phyloP scores from a whole-genome alignment of 53 echinoderm and acorn worm genomes.

The Antedon mediterranea region DNA sequence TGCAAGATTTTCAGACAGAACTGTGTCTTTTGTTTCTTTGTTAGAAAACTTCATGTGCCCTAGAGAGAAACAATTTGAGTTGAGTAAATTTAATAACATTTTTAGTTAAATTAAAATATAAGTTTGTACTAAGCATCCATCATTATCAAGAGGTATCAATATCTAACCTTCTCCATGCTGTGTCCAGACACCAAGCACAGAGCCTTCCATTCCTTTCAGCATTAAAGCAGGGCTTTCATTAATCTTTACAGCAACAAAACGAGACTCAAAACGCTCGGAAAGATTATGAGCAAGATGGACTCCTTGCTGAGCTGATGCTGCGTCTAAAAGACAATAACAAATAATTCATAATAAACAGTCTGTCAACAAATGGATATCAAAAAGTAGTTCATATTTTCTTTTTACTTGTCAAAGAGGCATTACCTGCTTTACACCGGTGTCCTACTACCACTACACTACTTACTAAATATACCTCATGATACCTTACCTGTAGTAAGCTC shows the following conservation, averaged over 20 bases:
- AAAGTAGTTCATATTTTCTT: too few species aligned
- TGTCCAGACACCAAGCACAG: conserved; percentile 79
- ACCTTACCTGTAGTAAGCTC: too few species aligned
- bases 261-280: conserved; percentile 81
- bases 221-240: conserved; percentile 56
- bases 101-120: too few species aligned
- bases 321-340: background rate
- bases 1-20: conserved; percentile 28
- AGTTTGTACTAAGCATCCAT: too few species aligned
- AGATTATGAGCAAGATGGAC: conserved; percentile 64
- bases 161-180: conserved; percentile 87
- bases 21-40: conserved; percentile 26
- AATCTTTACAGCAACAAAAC: conserved; percentile 70
- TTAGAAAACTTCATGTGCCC: conserved; percentile 82
- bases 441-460: too few species aligned
- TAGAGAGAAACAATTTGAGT: too few species aligned
- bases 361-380: too few species aligned
- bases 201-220: conserved; percentile 84
- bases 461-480: too few species aligned
- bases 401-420: too few species aligned
- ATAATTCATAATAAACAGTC: background rate
- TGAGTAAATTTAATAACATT: too few species aligned
- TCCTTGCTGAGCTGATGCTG: conserved; percentile 47
- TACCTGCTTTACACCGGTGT: too few species aligned
- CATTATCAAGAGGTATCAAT: too few species aligned